Percentiles rank a stretch among this genome's conserved stretches.
phyloP scores from a whole-genome alignment of 2,113 vertebrate genomes.

The Hippopotamus amphibius region DNA sequence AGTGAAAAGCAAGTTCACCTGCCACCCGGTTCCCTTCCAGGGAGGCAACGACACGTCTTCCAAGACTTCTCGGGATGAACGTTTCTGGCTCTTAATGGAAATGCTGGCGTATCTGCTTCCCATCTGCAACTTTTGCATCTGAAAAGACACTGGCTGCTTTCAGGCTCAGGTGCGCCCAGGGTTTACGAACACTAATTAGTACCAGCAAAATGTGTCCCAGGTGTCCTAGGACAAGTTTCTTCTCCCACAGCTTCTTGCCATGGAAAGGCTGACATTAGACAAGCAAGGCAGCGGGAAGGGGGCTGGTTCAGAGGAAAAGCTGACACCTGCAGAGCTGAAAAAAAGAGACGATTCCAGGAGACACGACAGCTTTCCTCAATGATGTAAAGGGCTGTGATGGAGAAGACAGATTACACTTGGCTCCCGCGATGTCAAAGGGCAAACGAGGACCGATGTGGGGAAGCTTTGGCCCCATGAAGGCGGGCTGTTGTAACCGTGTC shows the following conservation, averaged over 20 bases:
- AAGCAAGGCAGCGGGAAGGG: neutral
- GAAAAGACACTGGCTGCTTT: neutral
- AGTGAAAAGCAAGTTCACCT: neutral
- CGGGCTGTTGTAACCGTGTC: neutral
- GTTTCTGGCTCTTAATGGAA: neutral
- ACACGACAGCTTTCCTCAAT: neutral
- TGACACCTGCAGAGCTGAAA: neutral
- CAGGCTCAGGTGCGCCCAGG: neutral
- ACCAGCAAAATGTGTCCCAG: neutral
- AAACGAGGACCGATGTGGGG: neutral
- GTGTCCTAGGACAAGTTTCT: neutral
- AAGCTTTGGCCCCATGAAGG: neutral
- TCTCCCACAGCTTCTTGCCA: neutral
- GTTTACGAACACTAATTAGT: neutral
- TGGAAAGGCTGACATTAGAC: neutral
- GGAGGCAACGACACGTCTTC: neutral
- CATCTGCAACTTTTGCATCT: neutral
- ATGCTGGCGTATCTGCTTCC: neutral
- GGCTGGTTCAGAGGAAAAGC: neutral
- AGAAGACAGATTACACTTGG: neutral
- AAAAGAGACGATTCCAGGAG: neutral
- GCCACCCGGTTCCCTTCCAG: neutral
- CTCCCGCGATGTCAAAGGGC: neutral
- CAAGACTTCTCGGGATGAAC: neutral
- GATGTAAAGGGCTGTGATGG: neutral